phyloP scores from a whole-genome alignment of 2,888 invertebrate genomes.

The Diaperis boleti region DNA sequence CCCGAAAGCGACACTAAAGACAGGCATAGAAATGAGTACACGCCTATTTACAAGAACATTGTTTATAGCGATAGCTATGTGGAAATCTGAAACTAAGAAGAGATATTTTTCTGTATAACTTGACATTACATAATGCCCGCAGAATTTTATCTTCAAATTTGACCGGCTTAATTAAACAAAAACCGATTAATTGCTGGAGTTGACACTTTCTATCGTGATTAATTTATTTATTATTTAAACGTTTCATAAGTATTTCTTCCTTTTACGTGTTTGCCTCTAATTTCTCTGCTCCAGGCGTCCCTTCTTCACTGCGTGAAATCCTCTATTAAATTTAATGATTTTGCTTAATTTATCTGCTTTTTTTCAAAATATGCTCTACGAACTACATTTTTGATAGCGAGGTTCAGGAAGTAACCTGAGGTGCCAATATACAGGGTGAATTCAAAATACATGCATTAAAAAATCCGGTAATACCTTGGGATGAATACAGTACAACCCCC shows the following conservation, averaged over 20 bases:
- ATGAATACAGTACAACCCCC: too few species aligned
- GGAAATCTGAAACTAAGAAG: conserved; percentile 4
- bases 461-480: too few species aligned
- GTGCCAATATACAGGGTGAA: too few species aligned
- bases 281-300: conserved; percentile 40
- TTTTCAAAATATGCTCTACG: too few species aligned
- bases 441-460: too few species aligned
- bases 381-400: too few species aligned
- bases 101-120: conserved; percentile 3
- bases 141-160: conserved; percentile 16
- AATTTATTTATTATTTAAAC: conserved; percentile 29
- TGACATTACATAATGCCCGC: background rate
- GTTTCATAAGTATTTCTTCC: conserved; percentile 32
- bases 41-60: conserved; percentile 19
- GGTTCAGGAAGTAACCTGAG: too few species aligned
- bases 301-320: conserved; percentile 31
- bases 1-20: conserved; percentile 15
- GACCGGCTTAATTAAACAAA: conserved; percentile 11
- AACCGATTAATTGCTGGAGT: conserved; percentile 17
- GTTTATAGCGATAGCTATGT: conserved; percentile 12
- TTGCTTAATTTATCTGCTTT: too few species aligned
- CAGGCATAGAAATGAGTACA: conserved; percentile 5
- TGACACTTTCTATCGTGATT: conserved; percentile 28
- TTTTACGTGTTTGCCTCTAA: conserved; percentile 31
- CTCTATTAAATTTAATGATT: conserved; percentile 26